Base-by-base conservation (phyloP, 1,140 invertebrate genomes). In the Myzus persicae region DNA sequence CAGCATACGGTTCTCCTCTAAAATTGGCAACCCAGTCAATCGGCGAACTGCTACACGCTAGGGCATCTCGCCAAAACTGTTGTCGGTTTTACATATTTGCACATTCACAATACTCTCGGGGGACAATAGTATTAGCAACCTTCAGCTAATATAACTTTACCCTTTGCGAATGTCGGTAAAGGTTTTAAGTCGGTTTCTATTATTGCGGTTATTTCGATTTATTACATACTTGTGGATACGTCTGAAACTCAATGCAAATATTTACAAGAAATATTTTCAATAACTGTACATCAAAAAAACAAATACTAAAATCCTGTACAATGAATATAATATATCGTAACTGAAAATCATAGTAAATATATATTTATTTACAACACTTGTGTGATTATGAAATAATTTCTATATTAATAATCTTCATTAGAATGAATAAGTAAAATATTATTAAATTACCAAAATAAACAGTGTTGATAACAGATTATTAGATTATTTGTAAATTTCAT, bases 11-110 rank as follows among this genome's bases (percentile, higher is more conserved):
- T 38, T 51, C 9, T 89, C 46, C 22, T 38, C 87, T 89, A 8
- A 54, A 89, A 89, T 89, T 89, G 87, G 87, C 87, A 89, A 51
- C 87, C 20, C 22, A 89, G n/a, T 89, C 87, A 89, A 89, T 89
- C 87, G 87, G 31, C 20, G 38, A 89, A 51, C 87, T 51, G n/a
- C 87, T 89, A 48, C 51, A 44, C 87, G 51, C n/a, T n/a, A 8
- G n/a, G 87, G 87, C 87, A 89, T 51, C 36, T 89, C n/a, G 46
- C 87, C 87, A 89, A 89, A 89, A 89, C 20, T 24, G 46, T 89
- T 38, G 87, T 51, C 46, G 87, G 31, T 89, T 51, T 89, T 89
- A 89, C 87, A 89, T 89, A 89, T 89, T 89, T 89, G 8, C n/a
- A 89, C n/a, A 38, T 89, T 51, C 46, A 6, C 18, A 18, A 51